These are phyloP conservation scores for Hozukius guyotensis DNA, from an alignment of 2,797 vertebrate genomes.

Conservation along the genomic window DNA sequence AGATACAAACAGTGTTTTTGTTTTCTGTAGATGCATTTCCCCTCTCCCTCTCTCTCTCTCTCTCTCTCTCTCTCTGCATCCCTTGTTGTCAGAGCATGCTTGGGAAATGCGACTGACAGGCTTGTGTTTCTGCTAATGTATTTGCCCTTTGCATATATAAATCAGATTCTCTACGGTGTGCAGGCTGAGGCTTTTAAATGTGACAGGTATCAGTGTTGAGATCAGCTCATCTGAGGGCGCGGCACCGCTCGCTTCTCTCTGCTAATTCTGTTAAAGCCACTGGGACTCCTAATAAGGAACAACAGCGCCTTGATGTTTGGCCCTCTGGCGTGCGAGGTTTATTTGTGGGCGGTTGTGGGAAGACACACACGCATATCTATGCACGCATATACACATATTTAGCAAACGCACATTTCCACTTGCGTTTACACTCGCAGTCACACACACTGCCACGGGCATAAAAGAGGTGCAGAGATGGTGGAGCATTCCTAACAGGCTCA, in stretches of 20 bases:
- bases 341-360: constrained; percentile 72
- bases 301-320: constrained; percentile 74
- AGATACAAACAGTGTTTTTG: constrained; percentile 27
- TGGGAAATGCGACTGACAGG: constrained; percentile 54
- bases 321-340: constrained; percentile 71
- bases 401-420: constrained; percentile 34
- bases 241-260: constrained; percentile 40
- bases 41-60: neutral
- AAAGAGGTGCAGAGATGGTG: constrained; percentile 54
- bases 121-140: constrained; percentile 57
- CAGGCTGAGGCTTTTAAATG: constrained; percentile 48
- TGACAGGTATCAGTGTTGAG: constrained; percentile 70
- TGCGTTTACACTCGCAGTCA: constrained; percentile 4
- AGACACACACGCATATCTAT: constrained; percentile 48
- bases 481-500: constrained; percentile 64
- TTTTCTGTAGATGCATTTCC: constrained; percentile 11
- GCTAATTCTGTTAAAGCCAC: constrained; percentile 73
- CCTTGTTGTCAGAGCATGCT: constrained; percentile 55
- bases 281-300: constrained; percentile 72
- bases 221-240: constrained; percentile 63
- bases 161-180: constrained; percentile 49
- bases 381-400: constrained; percentile 39
- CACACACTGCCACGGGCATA: constrained; percentile 51
- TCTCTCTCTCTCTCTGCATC: constrained; percentile 6
- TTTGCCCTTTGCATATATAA: constrained; percentile 66